A percentile compares a stretch with the other conserved stretches of the same genome.
Evolutionary conservation across 2,797 vertebrate species (phyloP).

Genomic region (Gambelia wislizenii): DNA sequence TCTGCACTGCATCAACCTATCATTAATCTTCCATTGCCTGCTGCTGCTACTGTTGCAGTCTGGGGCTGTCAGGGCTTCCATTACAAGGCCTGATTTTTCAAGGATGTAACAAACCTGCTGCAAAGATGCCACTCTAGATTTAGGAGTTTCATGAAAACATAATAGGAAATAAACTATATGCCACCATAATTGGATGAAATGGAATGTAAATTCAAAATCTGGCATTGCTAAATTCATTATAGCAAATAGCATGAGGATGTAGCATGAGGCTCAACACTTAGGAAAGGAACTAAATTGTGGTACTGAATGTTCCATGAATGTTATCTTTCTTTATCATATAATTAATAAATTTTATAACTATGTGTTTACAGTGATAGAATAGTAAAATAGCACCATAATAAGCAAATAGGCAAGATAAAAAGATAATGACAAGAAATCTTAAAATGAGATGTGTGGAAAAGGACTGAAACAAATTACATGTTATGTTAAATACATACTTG

Average conservation of each 20-base stretch:
- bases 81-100: constrained; percentile 32
- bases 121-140: constrained; percentile 16
- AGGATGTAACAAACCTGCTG: constrained; percentile 38
- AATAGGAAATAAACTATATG: background rate
- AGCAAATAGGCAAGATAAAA: too few relatives aligned
- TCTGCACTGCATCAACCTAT: background rate
- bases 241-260: constrained; percentile 12
- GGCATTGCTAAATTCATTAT: background rate
- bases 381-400: too few relatives aligned
- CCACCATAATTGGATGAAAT: constrained; percentile 4
- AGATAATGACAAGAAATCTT: too few relatives aligned
- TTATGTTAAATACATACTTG: too few relatives aligned
- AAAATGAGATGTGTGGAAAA: too few relatives aligned
- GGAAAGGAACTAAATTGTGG: background rate
- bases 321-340: too few relatives aligned
- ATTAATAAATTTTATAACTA: too few relatives aligned
- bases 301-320: too few relatives aligned
- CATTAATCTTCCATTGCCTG: constrained; percentile 17
- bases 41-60: background rate
- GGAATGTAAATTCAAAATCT: background rate
- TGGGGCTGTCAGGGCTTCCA: constrained; percentile 37
- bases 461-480: too few relatives aligned
- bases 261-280: background rate
- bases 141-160: constrained; percentile 19
- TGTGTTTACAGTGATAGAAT: too few relatives aligned